These are phyloP conservation scores for Hyposoter dolosus DNA, from an alignment of 2,888 invertebrate genomes.

Conservation along the genomic window DNA sequence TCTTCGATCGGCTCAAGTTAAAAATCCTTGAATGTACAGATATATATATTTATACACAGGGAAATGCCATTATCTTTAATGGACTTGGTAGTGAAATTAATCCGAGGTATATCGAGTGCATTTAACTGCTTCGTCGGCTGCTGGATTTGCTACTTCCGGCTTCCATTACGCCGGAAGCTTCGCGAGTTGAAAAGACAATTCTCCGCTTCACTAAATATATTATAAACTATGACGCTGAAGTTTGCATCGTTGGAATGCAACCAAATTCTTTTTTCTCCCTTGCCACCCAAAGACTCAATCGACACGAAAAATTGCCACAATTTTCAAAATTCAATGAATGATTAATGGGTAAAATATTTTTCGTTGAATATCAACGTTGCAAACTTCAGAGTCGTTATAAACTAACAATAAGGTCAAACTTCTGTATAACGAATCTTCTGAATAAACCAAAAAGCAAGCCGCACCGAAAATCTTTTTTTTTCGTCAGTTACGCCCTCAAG, in stretches of 20 bases:
- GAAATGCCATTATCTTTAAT: neutral
- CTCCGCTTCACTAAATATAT: neutral
- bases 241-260: no score
- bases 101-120: neutral
- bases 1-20: neutral
- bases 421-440: neutral
- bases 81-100: slow-evolving; percentile 6
- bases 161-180: neutral
- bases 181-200: neutral
- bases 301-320: no score
- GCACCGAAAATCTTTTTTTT: neutral
- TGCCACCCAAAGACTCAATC: no score
- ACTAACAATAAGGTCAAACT: neutral
- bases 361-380: no score
- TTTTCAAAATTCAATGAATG: no score
- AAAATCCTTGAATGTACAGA: neutral
- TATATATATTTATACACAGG: neutral
- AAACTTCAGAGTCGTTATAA: neutral
- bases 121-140: neutral
- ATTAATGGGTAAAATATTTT: no score
- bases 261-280: no score
- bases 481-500: neutral
- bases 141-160: neutral
- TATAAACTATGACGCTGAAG: no score
- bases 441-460: neutral